Conservation (phyloP, 2,113 vertebrate species). For the Choloepus hoffmanni region DNA sequence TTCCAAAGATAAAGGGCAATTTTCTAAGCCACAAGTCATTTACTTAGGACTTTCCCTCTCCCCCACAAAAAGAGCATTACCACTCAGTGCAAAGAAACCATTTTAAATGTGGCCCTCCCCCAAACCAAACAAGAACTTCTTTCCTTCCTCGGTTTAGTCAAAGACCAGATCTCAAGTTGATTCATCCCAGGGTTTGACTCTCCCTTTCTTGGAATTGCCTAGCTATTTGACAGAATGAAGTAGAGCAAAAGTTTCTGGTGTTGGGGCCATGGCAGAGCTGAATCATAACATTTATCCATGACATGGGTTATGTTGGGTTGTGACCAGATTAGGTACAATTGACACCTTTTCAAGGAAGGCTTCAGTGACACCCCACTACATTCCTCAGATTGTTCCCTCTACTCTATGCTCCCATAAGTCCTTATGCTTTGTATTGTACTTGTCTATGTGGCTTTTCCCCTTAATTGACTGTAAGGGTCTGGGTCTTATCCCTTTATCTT, state of each 20-base stretch:
- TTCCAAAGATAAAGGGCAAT: too few species aligned
- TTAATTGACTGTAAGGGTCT: background rate
- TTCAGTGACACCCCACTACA: background rate
- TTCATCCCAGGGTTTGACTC: background rate
- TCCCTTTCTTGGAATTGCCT: background rate
- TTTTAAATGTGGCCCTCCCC: too few species aligned
- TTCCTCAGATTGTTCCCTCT: background rate
- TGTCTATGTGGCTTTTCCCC: background rate
- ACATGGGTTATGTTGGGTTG: fast-evolving
- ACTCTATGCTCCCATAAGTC: background rate
- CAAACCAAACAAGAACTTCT: too few species aligned
- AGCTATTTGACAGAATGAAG: background rate
- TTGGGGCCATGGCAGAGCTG: background rate
- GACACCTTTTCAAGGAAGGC: background rate
- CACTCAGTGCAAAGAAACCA: too few species aligned
- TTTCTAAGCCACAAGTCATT: too few species aligned
- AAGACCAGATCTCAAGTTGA: background rate
- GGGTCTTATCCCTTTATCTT: background rate
- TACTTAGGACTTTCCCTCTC: too few species aligned
- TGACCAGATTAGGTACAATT: background rate
- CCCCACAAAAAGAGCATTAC: too few species aligned
- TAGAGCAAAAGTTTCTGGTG: background rate
- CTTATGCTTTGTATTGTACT: background rate
- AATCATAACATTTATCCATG: background rate
- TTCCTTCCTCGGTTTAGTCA: background rate